Base-by-base conservation (phyloP, 2,113 vertebrate species). In the Myocastor coypus region DNA sequence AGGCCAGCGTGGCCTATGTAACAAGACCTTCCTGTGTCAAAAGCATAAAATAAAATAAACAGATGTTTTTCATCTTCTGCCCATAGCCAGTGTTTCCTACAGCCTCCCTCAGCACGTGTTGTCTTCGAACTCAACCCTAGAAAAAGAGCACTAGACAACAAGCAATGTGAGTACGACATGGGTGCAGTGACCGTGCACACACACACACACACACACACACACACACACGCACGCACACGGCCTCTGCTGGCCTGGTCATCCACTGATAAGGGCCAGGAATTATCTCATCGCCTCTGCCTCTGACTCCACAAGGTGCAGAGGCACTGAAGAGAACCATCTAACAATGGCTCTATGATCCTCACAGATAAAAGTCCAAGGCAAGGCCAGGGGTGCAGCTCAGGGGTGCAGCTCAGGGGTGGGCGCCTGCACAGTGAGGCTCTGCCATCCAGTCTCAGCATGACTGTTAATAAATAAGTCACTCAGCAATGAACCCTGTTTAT, bases 321-420 rank as follows among this genome's bases (percentile, higher is more conserved):
- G 61, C 22, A 96, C 52, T 28, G 16, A 88, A 86, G 78, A n/a
- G 63, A 92, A 94, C 66, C 8, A 68, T 22, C 14, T 84, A 87
- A 52, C 75, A 57, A 83, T 16, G 83, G 32, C 28, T 40, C 1
- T 2, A 3, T 52, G 46, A 19, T 52, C 17, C 46, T 34, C 32
- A 5, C 30, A 10, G 77, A 55, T 7, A 30, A 17, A 59, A 34
- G 46, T 14, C 77, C 13, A 3, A 30, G 52, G 30, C 16, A 4
- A 19, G 46, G 17, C 3, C n/a, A 32, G 40, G 69, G 30, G 8
- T 32, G 30, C 1, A 12, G 77, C 28, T 30, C 73, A 8, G 46
- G 19, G 46, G 40, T 28, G 40, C 1, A 12, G 77, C 28, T 30
- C 73, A 8, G 46, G 19, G 46, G 40, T 28, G 40, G 77, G 28